Evolutionary conservation across 2,888 invertebrate species (phyloP).

Genomic region (Phyto melanocephala): DNA sequence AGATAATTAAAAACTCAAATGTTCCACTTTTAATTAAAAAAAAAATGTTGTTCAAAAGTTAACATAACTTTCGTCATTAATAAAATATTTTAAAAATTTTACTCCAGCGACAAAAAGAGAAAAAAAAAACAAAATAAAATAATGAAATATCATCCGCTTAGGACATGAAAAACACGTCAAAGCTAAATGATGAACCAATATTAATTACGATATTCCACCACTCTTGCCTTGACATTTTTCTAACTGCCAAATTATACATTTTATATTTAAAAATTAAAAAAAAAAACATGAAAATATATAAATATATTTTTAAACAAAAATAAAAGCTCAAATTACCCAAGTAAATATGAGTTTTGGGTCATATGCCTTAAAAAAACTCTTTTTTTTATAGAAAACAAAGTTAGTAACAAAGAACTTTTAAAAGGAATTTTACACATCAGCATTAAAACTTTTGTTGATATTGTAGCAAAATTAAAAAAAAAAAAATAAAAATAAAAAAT

Average conservation of each 20-base stretch:
- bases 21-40: too few species aligned
- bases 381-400: neutral
- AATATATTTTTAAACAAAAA: neutral
- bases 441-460: neutral
- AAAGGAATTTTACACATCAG: constrained; percentile 37
- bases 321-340: constrained; percentile 20
- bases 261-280: neutral
- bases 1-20: too few species aligned
- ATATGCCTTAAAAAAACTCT: neutral
- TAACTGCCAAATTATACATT: neutral
- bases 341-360: constrained; percentile 1
- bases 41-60: too few species aligned
- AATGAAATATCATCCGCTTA: neutral
- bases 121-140: neutral
- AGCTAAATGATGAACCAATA: constrained; percentile 11
- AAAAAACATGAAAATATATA: neutral
- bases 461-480: neutral
- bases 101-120: too few species aligned
- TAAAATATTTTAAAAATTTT: too few species aligned
- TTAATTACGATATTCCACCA: constrained; percentile 9
- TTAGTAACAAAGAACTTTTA: neutral
- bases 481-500: constrained; percentile 25
- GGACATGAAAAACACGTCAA: constrained; percentile 7
- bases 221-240: neutral
- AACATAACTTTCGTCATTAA: too few species aligned